Conservation (phyloP, 2,113 vertebrate species). For the Nothoprocta perdicaria region DNA sequence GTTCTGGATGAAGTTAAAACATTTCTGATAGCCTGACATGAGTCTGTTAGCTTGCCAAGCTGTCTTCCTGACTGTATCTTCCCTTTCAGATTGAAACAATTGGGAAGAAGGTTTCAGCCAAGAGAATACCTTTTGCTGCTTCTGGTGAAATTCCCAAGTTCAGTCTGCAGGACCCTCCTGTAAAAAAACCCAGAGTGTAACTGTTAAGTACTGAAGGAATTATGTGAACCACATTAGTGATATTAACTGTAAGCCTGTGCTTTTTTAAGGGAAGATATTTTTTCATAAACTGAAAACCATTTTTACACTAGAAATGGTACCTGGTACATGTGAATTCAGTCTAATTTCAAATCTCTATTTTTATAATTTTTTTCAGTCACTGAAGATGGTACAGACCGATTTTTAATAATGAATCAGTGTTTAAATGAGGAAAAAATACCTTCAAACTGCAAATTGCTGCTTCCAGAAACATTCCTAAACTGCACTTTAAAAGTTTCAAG, state of each 20-base stretch:
- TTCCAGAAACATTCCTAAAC: conserved; percentile 38
- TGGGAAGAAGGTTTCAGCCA: conserved; percentile 91
- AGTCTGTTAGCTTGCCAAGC: not conserved
- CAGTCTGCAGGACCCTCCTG: conserved; percentile 84
- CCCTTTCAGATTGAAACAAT: conserved; percentile 93
- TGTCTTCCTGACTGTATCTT: not conserved
- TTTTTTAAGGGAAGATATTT: conserved; percentile 78
- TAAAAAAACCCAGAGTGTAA: conserved; percentile 91
- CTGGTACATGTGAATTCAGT: conserved; percentile 74
- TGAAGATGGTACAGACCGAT: conserved; percentile 50
- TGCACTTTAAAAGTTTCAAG: conserved; percentile 56
- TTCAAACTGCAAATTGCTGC: conserved; percentile 35
- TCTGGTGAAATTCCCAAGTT: conserved; percentile 84
- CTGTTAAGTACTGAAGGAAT: conserved; percentile 37
- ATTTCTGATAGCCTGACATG: not conserved
- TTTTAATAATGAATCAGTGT: conserved; percentile 69
- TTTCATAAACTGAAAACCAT: conserved; percentile 71
- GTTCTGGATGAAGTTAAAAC: not conserved
- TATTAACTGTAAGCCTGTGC: conserved; percentile 47
- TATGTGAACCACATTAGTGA: conserved; percentile 34
- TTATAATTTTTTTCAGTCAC: conserved; percentile 65
- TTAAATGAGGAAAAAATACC: conserved; percentile 27
- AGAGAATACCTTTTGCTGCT: conserved; percentile 92
- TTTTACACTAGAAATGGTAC: conserved; percentile 72
- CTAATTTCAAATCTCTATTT: conserved; percentile 78